Base-by-base conservation (phyloP, 2,797 vertebrate species). In the Parambassis ranga region DNA sequence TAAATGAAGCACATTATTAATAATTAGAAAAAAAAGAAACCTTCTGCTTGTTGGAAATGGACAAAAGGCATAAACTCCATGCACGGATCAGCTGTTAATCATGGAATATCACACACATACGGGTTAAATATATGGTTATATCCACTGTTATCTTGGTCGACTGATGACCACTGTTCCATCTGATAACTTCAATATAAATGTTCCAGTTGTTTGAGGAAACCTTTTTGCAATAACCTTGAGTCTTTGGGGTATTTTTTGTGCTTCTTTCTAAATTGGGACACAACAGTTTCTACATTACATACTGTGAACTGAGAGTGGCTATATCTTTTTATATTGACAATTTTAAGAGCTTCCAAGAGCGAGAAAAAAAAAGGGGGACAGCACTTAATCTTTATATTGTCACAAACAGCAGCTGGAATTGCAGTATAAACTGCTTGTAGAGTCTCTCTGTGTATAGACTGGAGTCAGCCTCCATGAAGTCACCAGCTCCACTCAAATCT, bases 301-400 rank as follows among this genome's bases (percentile, higher is more conserved):
- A 42, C 36, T 58, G 20, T 46, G 39, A 59, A 59, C 28, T 61
- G 20, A 48, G 58, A 47, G 44, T 15, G 72, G 41, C 35, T 23
- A 15, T 1, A 4, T 44, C 42, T 78, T 22, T 62, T 18, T 28
- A 46, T 31, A 20, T 46, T 41, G 73, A 71, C 43, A 26, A 24
- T 59, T 60, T 32, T 38, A 60, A 80, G 26, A 56, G 39, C 32
- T 43, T 50, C 26, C 7, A 24, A 8, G n/a, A 44, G 27, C 42
- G 37, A 26, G 35, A 55, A n/a, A n/a, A n/a, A n/a, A n/a, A n/a
- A n/a, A 16, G 56, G 77, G 46, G 36, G 30, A 61, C 15, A 20
- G 38, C 10, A 49, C 49, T 46, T 61, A n/a, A 67, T 75, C 66
- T 72, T 39, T 49, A 58, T 57, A 47, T 56, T 38, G 42, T 51